These are phyloP conservation scores for Zhengitettix transpicula DNA, from an alignment of 2,888 invertebrate species.

Conservation along the genomic window DNA sequence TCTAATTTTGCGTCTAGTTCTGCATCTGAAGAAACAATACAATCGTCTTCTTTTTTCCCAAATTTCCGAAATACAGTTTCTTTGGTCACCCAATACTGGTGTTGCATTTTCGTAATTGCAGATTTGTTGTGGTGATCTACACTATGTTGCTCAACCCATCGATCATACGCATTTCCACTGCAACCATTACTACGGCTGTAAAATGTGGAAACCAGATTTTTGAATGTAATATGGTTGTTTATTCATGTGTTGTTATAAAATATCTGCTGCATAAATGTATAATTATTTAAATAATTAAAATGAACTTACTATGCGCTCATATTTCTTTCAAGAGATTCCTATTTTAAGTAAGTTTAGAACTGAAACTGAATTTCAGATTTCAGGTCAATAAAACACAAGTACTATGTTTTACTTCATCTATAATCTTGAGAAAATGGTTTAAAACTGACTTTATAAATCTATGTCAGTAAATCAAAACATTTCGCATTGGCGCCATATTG, in stretches of 20 bases:
- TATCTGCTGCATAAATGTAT: neutral
- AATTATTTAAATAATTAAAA: neutral
- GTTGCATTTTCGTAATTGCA: constrained; percentile 56
- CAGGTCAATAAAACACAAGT: too few relatives aligned
- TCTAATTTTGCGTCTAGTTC: constrained; percentile 93
- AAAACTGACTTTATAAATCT: too few relatives aligned
- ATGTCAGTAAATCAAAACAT: too few relatives aligned
- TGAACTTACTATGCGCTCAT: constrained; percentile 4
- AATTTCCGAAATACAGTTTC: constrained; percentile 84
- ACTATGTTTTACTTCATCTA: too few relatives aligned
- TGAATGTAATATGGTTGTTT: too few relatives aligned
- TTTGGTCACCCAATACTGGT: constrained; percentile 97
- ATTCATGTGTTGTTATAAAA: neutral
- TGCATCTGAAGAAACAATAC: constrained; percentile 88
- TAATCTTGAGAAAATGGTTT: too few relatives aligned
- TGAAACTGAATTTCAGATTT: too few relatives aligned
- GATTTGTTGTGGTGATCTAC: constrained; percentile 20
- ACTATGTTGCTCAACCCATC: constrained; percentile 33
- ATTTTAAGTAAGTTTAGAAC: too few relatives aligned
- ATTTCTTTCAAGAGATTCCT: neutral
- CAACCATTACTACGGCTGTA: constrained; percentile 12
- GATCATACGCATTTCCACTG: constrained; percentile 28
- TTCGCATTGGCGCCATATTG: too few relatives aligned
- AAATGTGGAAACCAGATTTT: too few relatives aligned
- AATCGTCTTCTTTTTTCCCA: constrained; percentile 94